Conservation (phyloP, 2,797 vertebrate genomes). For the Malurus leucopterus region DNA sequence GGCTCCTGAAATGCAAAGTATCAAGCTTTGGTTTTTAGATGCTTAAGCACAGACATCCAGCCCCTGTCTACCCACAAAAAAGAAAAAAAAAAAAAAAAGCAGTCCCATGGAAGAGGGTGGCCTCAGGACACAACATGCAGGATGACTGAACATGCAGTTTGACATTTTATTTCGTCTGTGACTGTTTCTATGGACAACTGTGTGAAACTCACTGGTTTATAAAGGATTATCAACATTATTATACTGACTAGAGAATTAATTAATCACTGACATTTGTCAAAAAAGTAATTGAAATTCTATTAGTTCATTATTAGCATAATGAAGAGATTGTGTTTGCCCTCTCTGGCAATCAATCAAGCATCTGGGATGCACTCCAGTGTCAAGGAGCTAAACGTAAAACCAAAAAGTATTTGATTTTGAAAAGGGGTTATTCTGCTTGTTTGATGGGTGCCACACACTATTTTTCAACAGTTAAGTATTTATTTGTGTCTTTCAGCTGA, state of each 20-base stretch:
- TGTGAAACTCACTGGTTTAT: slow-evolving; percentile 1
- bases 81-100: neutral
- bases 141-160: neutral
- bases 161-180: neutral
- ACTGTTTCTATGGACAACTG: neutral
- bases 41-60: neutral
- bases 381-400: neutral
- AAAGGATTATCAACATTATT: slow-evolving; percentile 31
- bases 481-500: neutral
- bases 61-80: neutral
- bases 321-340: slow-evolving; percentile 45
- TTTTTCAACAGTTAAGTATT: neutral
- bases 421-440: neutral
- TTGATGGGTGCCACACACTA: neutral
- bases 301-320: slow-evolving; percentile 53
- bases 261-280: slow-evolving; percentile 45
- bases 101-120: fast-evolving
- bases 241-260: slow-evolving; percentile 36
- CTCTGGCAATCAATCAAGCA: slow-evolving; percentile 45
- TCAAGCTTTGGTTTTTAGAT: neutral
- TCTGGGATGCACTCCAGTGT: neutral
- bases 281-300: slow-evolving; percentile 39
- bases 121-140: neutral
- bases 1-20: neutral
- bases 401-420: neutral